Evolutionary conservation across 1,140 invertebrate species (phyloP), one percentile per base, ranked within the genome.

Genomic region (Drosophila ananassae): DNA sequence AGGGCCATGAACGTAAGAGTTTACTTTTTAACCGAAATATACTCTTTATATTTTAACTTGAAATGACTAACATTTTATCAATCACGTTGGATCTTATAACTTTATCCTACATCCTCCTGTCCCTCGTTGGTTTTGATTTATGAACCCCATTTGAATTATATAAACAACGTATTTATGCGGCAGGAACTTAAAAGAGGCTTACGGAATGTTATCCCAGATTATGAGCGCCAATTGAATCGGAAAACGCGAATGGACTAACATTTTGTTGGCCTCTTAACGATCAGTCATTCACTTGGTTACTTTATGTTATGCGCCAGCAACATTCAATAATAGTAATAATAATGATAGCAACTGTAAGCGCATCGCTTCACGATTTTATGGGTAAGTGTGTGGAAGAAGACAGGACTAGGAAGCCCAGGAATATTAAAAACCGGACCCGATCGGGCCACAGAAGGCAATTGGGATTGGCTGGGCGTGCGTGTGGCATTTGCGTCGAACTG

Each of bases 401-500:
- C 76, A 50, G 79, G 37, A 24, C 28, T 7, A 10, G 46, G 51
- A 55, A 28, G 59, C 50, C 21, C 41, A 1, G 32, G 37, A 22
- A n/a, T 51, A 12, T 21, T 32, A 9, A 56, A 54, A 69, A 68
- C 66, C 66, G 66, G 66, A 56, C 63, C 10, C 25, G 32, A 48
- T 68, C 62, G 21, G 44, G 9, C 63, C 63, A 9, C 66, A 57
- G 41, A 41, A 34, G 62, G 62, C 66, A 55, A n/a, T 69, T 56
- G 54, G 50, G 59, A 77, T 73, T 82, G 68, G 63, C 30, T 58
- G 79, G 62, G 52, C 68, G 68, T 81, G 81, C 61, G 72, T 84
- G 81, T 84, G 81, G 81, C 82, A 84, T 85, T 77, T 77, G 71
- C 81, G 82, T 71, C 74, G 54, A 78, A 53, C 77, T 85, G 81